phyloP scores from a whole-genome alignment of 2,797 vertebrate species.

The Phrynocephalus vlangalii region DNA sequence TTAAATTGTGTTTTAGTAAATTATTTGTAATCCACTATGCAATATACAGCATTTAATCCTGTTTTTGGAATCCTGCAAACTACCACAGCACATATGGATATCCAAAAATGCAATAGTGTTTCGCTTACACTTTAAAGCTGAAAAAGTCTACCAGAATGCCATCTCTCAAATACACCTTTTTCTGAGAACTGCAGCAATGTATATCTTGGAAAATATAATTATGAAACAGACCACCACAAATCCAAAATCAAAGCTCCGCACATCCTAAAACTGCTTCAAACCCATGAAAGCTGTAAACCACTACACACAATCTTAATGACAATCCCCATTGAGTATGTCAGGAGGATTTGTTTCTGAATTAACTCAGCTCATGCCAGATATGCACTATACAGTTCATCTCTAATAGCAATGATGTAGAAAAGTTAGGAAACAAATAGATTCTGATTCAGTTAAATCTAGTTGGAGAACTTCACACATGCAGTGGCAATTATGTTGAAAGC shows the following conservation, averaged over 20 bases:
- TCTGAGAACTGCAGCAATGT: background rate
- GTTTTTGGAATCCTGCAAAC: background rate
- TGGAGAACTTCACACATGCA: too few species aligned
- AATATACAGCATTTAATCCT: fast-evolving
- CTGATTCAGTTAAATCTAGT: too few species aligned
- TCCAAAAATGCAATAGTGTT: background rate
- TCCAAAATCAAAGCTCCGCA: background rate
- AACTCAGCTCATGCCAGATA: too few species aligned
- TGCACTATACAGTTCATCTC: too few species aligned
- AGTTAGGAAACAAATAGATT: background rate
- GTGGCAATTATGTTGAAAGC: too few species aligned
- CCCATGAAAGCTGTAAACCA: background rate
- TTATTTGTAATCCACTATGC: background rate
- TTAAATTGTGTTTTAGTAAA: too few species aligned
- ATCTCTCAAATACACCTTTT: background rate
- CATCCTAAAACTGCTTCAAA: background rate
- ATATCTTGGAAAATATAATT: background rate
- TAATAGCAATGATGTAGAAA: background rate
- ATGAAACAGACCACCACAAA: background rate
- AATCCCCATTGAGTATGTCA: background rate
- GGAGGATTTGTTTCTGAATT: background rate
- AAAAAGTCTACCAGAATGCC: background rate
- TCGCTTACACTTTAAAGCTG: background rate
- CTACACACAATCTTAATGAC: background rate
- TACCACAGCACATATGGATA: background rate